Evolutionary conservation across 2,888 invertebrate genomes (phyloP), one percentile per base, ranked within the genome.

Genomic region (Miltochrista miniata): DNA sequence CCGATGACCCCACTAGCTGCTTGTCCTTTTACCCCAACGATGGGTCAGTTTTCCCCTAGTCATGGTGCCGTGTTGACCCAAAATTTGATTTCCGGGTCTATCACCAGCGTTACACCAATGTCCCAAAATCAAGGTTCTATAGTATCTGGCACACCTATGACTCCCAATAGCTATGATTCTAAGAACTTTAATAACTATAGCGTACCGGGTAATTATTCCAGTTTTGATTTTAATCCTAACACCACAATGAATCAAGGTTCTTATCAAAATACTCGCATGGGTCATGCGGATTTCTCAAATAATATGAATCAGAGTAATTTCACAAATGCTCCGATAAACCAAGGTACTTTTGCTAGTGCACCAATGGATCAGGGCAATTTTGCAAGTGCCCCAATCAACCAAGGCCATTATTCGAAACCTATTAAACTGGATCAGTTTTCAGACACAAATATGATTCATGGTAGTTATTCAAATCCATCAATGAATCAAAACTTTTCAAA

Each of bases 111-210:
- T 0, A 72, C 72, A 0, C 67, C 71, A 2, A 18, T 60, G 8
- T 63, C 56, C 24, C 71, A 69, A 40, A 63, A 56, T 15, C 70
- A 66, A 38, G 77, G 72, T 0, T 72, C 77, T 0, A 75, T 77
- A 7, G 46, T 68, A 1, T 63, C 68, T 30, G 78, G 79, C 5
- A 74, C 76, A 0, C 72, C 75, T 8, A 63, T 68, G 29, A 38
- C 35, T 2, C 30, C 14, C 13, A 42, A 14, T 14, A 51, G 8
- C 48, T 68, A 54, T 31, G 68, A 65, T 12, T 15, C 52, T 0
- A 56, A 49, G 1, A 61, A 47, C 31, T 58, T 54, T 15, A 47
- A 53, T 7, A 44, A 36, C 34, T 30, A 37, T 29, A 41, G 36
- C 14, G 18, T 2, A 4, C 18, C 18, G 12, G 31, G 42, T 12